A percentile compares a stretch with the other conserved stretches of the same genome.
phyloP scores from a whole-genome alignment of 1,140 invertebrate species.

The Acromyrmex heyeri region DNA sequence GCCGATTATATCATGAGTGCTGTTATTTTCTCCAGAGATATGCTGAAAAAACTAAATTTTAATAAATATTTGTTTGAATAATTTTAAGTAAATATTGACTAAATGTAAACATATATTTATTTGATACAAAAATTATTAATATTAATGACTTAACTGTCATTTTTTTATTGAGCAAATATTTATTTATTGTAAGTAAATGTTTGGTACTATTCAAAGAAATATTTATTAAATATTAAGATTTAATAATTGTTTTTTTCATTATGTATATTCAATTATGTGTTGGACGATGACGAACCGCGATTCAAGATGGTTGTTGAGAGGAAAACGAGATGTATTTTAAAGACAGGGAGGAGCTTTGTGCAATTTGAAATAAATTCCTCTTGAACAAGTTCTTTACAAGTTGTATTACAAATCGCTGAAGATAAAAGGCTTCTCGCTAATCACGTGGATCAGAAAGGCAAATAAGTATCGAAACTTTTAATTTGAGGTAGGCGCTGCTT shows the following conservation, averaged over 20 bases:
- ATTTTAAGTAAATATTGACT: too few relatives aligned
- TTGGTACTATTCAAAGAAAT: too few relatives aligned
- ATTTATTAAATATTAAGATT: too few relatives aligned
- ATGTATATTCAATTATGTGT: neutral
- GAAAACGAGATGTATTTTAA: neutral
- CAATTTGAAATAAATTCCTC: neutral
- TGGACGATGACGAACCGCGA: neutral
- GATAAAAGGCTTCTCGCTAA: neutral
- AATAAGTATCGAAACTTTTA: constrained; percentile 43
- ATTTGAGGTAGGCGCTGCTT: neutral
- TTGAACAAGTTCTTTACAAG: neutral
- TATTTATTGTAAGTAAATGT: too few relatives aligned
- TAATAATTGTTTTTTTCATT: too few relatives aligned
- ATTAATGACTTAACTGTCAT: too few relatives aligned
- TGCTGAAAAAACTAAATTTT: too few relatives aligned
- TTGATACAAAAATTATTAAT: too few relatives aligned
- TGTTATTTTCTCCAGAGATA: too few relatives aligned
- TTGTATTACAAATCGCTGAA: neutral
- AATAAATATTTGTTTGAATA: too few relatives aligned
- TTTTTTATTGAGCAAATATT: too few relatives aligned
- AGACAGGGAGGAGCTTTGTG: neutral
- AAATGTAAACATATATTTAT: too few relatives aligned
- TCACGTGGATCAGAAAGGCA: neutral
- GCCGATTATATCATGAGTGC: constrained; percentile 14
- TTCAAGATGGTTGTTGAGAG: neutral